Base-by-base conservation (phyloP, 1,140 invertebrate species). In the Neodiprion lecontei region DNA sequence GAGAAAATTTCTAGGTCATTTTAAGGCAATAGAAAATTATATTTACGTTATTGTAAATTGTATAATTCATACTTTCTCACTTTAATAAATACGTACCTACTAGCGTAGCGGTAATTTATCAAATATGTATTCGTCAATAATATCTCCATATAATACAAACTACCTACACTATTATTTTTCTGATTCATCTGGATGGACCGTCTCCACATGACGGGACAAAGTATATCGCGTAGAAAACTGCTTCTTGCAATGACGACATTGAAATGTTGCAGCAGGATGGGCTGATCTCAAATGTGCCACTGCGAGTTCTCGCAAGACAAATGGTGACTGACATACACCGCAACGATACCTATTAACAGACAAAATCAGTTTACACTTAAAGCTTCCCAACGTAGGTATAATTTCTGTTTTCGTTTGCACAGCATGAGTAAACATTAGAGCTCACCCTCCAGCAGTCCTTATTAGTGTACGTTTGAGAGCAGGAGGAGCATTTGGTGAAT, bases 241-340 rank as follows among this genome's bases (percentile, higher is more conserved):
- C 74, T 81, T 84, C 72, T 85, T 86, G 74, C 84, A 86, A 74
- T 86, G 85, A 75, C 83, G 84, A 72, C 84, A 86, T 61, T 85
- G 84, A 78, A 84, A 85, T 68, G 84, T 83, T 80, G 85, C 85
- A 8, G 82, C 28, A 2, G 84, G 84, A 76, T 86, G 84, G 65
- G 84, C 84, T 21, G 84, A 86, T 70, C 82, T 80, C n/a, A 86
- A 76, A 75, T 86, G 84, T 14, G 84, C 84, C 0, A 86, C 81
- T 12, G 84, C 84, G 67, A 86, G 69, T 69, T 86, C 84, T 3
- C 84, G 78, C 14, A 81, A 78, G 8, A 86, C 80, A 61, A 86
- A 86, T 10, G 84, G 84, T 17, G 84, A 86, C 11, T 84, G 80
- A 53, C 84, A 86, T 12, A 86, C 83, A 9, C 84, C 84, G 23